Evolutionary conservation across 2,888 invertebrate species (phyloP).

Genomic region (Dasysyrphus tricinctus): DNA sequence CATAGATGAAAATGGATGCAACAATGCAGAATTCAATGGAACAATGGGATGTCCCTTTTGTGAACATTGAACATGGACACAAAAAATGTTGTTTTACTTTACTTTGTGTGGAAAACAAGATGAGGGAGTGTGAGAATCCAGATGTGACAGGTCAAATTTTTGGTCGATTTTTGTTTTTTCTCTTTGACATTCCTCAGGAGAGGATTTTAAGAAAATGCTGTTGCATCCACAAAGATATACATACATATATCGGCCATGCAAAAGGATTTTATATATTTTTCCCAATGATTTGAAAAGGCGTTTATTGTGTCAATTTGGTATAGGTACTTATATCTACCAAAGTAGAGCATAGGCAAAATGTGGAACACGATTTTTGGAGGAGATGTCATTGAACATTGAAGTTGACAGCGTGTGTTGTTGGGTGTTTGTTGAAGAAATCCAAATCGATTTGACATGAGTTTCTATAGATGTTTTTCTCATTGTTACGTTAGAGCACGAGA

Average conservation of each 20-base stretch:
- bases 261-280: not conserved
- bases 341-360: conserved; percentile 59
- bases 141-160: conserved; percentile 71
- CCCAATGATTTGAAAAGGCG: not conserved
- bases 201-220: conserved; percentile 28
- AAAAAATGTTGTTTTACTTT: conserved; percentile 32
- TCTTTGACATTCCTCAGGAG: conserved; percentile 25
- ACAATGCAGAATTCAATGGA: conserved; percentile 69
- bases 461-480: conserved; percentile 24
- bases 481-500: conserved; percentile 45
- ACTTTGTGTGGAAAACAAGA: conserved; percentile 23
- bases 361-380: conserved; percentile 45
- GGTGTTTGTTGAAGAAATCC: conserved; percentile 24
- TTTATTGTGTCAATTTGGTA: conserved; percentile 39
- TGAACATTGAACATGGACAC: conserved; percentile 23
- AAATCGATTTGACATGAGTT: conserved; percentile 67
- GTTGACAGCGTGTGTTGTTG: conserved; percentile 44
- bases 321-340: not conserved
- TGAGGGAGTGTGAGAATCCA: conserved; percentile 54
- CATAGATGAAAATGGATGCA: conserved; percentile 62
- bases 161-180: conserved; percentile 14
- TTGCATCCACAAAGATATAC: conserved; percentile 19
- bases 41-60: conserved; percentile 70
- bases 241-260: not conserved
- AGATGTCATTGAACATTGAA: conserved; percentile 60